phyloP scores from a whole-genome alignment of 2,113 vertebrate species.

The Pseudolaguvia tuberculata region DNA sequence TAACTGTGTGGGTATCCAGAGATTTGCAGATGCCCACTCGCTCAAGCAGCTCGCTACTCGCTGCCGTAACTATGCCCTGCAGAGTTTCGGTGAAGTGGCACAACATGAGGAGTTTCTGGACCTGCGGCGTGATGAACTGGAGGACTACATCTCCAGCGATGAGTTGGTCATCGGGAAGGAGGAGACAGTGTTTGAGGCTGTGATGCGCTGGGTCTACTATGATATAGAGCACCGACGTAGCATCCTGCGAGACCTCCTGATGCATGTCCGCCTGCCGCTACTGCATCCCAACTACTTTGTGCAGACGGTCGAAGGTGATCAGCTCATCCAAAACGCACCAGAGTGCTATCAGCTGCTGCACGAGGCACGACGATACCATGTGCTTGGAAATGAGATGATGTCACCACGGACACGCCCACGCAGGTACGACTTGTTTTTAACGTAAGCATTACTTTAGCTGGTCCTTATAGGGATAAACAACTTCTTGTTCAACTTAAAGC shows the following conservation, averaged over 20 bases:
- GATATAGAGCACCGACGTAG: constrained; percentile 78
- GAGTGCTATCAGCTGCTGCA: constrained; percentile 96
- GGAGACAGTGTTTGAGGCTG: constrained; percentile 90
- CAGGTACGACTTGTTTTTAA: constrained; percentile 70
- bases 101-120: constrained; percentile 50
- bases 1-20: constrained; percentile 96
- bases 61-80: constrained; percentile 83
- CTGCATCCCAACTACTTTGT: constrained; percentile 98
- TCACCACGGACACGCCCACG: constrained; percentile 92
- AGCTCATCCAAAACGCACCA: constrained; percentile 89
- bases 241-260: constrained; percentile 83
- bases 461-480: background rate
- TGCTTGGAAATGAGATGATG: constrained; percentile 99
- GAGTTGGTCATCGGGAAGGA: constrained; percentile 90
- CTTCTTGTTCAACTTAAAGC: background rate
- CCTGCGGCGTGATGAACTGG: constrained; percentile 80
- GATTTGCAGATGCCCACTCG: constrained; percentile 88
- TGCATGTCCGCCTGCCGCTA: constrained; percentile 87
- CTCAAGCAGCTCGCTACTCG: constrained; percentile 89
- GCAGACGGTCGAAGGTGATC: constrained; percentile 95
- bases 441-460: background rate
- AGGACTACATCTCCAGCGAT: constrained; percentile 88
- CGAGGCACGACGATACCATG: constrained; percentile 91
- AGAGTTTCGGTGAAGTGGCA: constrained; percentile 87
- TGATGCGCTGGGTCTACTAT: constrained; percentile 95